A percentile compares a stretch with the other conserved stretches of the same genome.
These are phyloP conservation scores for Pterobdella sp. DNA, from an alignment of 2,888 invertebrate genomes.

Conservation along the genomic window DNA sequence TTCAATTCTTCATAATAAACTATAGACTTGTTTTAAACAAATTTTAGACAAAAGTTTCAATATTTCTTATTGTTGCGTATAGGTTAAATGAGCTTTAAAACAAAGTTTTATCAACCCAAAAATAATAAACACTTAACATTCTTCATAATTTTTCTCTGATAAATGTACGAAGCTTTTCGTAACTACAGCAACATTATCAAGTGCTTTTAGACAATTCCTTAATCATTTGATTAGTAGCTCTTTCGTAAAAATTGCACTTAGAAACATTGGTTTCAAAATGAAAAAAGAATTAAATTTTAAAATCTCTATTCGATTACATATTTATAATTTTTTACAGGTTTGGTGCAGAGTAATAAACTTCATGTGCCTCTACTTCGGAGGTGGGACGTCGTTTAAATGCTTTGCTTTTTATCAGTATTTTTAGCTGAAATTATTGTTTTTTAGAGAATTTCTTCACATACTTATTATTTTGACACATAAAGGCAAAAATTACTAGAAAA, in stretches of 20 bases:
- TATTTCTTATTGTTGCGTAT: too few relatives aligned
- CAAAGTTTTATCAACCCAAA: too few relatives aligned
- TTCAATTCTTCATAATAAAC: too few relatives aligned
- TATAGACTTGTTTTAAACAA: too few relatives aligned
- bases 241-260: too few relatives aligned
- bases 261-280: neutral
- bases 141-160: neutral
- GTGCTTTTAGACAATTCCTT: too few relatives aligned
- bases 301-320: neutral
- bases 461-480: neutral
- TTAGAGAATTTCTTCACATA: neutral
- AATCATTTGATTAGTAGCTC: too few relatives aligned
- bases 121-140: too few relatives aligned
- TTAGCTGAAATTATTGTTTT: neutral
- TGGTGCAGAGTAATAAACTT: conserved; percentile 45
- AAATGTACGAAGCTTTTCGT: neutral
- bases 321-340: conserved; percentile 37
- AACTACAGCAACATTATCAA: too few relatives aligned
- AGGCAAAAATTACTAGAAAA: neutral
- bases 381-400: too few relatives aligned
- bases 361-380: conserved; percentile 42
- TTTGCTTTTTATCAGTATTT: neutral
- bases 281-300: neutral
- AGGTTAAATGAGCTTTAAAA: too few relatives aligned
- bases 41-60: too few relatives aligned